Evolutionary conservation across 2,888 invertebrate genomes (phyloP).

Genomic region (Byasa hedistus): DNA sequence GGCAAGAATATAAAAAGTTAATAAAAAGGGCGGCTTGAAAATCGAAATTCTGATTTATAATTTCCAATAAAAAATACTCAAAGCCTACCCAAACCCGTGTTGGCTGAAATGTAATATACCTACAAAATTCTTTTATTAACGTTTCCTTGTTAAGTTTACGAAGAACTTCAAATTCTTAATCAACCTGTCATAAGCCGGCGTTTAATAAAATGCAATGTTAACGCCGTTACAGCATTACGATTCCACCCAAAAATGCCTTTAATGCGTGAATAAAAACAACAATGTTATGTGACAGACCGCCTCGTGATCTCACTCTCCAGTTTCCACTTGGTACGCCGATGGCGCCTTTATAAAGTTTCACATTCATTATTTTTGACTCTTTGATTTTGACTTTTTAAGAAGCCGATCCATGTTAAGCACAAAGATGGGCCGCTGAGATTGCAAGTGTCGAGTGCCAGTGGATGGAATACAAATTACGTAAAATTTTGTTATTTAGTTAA

Average conservation of each 20-base stretch:
- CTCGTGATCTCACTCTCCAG: constrained; percentile 54
- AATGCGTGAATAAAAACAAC: constrained; percentile 61
- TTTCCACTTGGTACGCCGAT: constrained; percentile 53
- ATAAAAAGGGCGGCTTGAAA: constrained; percentile 10
- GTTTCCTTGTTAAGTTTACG: constrained; percentile 40
- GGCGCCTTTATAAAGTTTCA: constrained; percentile 60
- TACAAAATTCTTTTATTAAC: constrained; percentile 34
- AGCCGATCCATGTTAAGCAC: constrained; percentile 54
- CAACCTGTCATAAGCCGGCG: constrained; percentile 52
- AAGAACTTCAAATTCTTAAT: constrained; percentile 63
- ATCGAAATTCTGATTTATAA: constrained; percentile 11
- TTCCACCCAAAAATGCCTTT: constrained; percentile 56
- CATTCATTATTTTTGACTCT: constrained; percentile 59
- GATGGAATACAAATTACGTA: constrained; percentile 54
- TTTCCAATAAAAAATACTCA: constrained; percentile 33
- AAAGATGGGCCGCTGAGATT: constrained; percentile 69
- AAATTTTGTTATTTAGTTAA: constrained; percentile 31
- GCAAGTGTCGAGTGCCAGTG: constrained; percentile 50
- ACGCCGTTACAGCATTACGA: constrained; percentile 70
- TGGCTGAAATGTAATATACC: constrained; percentile 34
- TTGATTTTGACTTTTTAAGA: constrained; percentile 59
- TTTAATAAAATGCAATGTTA: constrained; percentile 68
- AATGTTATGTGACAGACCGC: constrained; percentile 64
- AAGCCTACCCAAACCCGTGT: constrained; percentile 32
- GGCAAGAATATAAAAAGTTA: constrained; percentile 1